Percentiles rank a stretch among this genome's conserved stretches.
Conservation (phyloP, 1,140 invertebrate species). For the Drosophila pruinosa region DNA sequence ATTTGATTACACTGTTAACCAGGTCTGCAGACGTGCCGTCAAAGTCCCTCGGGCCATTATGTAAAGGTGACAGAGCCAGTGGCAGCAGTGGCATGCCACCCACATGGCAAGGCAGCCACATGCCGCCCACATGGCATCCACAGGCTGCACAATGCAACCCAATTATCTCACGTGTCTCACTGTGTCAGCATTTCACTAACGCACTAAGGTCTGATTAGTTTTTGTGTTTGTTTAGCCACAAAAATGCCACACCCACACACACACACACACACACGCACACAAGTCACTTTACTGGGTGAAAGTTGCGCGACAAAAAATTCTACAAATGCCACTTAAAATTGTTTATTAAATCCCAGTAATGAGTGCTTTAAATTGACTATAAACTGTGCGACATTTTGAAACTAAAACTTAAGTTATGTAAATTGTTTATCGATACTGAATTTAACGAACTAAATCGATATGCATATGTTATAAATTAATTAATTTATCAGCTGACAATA, state of each 20-base stretch:
- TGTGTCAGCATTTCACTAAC: constrained; percentile 22
- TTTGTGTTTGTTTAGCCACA: constrained; percentile 29
- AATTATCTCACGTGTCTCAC: constrained; percentile 20
- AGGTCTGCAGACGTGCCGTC: neutral
- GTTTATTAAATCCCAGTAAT: neutral
- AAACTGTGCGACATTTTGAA: no score
- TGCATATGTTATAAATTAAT: no score
- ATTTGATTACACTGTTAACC: constrained; percentile 42
- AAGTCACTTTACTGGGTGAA: constrained; percentile 12
- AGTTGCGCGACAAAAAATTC: constrained; percentile 35
- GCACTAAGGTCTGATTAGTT: constrained; percentile 44
- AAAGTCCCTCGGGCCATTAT: constrained; percentile 20
- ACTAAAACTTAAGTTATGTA: neutral
- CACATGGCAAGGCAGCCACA: constrained; percentile 9
- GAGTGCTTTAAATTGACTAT: neutral
- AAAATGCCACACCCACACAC: constrained; percentile 34
- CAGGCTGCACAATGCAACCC: constrained; percentile 24
- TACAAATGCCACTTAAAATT: constrained; percentile 35
- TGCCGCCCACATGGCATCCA: constrained; percentile 16
- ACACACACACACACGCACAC: neutral
- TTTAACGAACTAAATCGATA: no score
- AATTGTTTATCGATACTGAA: no score
- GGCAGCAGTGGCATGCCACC: constrained; percentile 12
- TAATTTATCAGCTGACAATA: no score
- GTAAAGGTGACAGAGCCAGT: constrained; percentile 1